Percentiles rank a stretch among this genome's conserved stretches.
Conservation (phyloP, 2,888 invertebrate species). For the Bhutanitis thaidina region DNA sequence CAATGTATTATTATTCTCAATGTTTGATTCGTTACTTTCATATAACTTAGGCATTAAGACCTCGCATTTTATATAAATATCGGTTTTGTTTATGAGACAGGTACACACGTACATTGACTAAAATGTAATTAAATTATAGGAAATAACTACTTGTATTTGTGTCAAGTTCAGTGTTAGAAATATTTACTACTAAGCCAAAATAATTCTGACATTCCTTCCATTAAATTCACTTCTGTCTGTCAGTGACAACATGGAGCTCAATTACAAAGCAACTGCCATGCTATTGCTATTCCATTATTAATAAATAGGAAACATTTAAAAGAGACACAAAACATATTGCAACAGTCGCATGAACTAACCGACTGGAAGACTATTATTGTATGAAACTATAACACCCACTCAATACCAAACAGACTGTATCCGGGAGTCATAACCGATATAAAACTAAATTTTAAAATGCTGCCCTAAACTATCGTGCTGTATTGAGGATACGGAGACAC, state of each 20-base stretch:
- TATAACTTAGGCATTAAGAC: conserved; percentile 48
- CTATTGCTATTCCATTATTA: conserved; percentile 6
- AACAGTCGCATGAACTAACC: conserved; percentile 21
- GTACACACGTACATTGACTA: conserved; percentile 63
- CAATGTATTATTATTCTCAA: conserved; percentile 32
- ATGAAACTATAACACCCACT: conserved; percentile 28
- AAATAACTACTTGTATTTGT: conserved; percentile 35
- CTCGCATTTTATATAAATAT: conserved; percentile 45
- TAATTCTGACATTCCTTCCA: conserved; percentile 18
- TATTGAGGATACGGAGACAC: conserved; percentile 47
- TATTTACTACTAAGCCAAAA: conserved; percentile 42
- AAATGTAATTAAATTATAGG: conserved; percentile 58
- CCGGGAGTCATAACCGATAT: conserved; percentile 32
- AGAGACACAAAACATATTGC: conserved; percentile 13
- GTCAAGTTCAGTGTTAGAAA: conserved; percentile 28
- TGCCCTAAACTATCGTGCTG: conserved; percentile 52
- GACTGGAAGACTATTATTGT: conserved; percentile 67
- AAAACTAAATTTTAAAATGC: conserved; percentile 29
- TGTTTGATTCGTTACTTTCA: conserved; percentile 22
- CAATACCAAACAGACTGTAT: conserved; percentile 2
- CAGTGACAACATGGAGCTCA: conserved; percentile 9
- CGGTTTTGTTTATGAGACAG: conserved; percentile 52
- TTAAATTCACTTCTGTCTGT: conserved; percentile 17
- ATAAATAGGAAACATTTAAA: conserved; percentile 11
- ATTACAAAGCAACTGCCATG: conserved; percentile 12